These are phyloP conservation scores for Odobenus rosmarus DNA, from an alignment of 2,113 vertebrate genomes.

Conservation along the genomic window DNA sequence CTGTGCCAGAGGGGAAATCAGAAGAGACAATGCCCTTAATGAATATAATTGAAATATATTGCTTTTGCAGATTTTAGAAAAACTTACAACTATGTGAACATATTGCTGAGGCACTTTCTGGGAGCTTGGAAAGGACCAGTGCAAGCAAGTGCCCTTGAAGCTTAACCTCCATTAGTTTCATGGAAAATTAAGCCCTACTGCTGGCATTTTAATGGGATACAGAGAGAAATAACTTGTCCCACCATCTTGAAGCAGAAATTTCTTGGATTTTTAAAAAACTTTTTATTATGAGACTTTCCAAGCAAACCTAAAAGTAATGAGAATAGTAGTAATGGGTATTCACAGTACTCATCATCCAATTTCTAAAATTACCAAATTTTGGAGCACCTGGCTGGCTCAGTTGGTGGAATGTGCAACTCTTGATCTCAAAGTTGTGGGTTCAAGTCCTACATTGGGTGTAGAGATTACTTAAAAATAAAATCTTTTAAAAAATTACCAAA, in stretches of 20 bases:
- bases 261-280: neutral
- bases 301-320: neutral
- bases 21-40: neutral
- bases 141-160: neutral
- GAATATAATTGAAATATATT: neutral
- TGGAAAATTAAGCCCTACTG: neutral
- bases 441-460: neutral
- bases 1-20: neutral
- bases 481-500: neutral
- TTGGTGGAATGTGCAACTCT: neutral
- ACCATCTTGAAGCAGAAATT: neutral
- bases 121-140: neutral
- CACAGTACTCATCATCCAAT: neutral
- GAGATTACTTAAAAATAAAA: neutral
- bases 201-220: neutral
- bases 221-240: neutral
- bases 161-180: neutral
- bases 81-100: neutral
- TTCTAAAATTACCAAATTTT: conserved; percentile 27
- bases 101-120: neutral
- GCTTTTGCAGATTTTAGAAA: neutral
- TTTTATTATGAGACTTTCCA: neutral
- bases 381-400: neutral
- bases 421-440: neutral
- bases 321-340: neutral